Percentiles rank a stretch among this genome's conserved stretches.
phyloP scores from a whole-genome alignment of 2,113 vertebrate species.

The Marmota flaviventris region DNA sequence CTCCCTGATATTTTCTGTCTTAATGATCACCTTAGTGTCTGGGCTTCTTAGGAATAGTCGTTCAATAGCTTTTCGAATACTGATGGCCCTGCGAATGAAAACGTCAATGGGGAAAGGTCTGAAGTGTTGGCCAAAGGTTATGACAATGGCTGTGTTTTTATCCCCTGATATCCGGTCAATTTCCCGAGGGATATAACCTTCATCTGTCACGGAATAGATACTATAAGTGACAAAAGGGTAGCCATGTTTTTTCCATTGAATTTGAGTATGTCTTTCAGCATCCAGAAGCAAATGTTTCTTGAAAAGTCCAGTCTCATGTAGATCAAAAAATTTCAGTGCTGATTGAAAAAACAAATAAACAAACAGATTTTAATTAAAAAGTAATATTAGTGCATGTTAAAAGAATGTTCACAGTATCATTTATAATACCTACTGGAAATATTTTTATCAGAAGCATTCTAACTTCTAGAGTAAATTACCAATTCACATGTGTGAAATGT shows the following conservation, averaged over 20 bases:
- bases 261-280: constrained; percentile 57
- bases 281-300: constrained; percentile 64
- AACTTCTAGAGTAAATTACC: not conserved
- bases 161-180: constrained; percentile 40
- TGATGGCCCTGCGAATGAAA: constrained; percentile 56
- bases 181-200: not conserved
- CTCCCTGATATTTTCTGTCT: constrained; percentile 74
- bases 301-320: constrained; percentile 30
- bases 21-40: constrained; percentile 59
- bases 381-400: not conserved
- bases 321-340: constrained; percentile 67
- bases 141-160: constrained; percentile 46
- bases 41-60: constrained; percentile 64
- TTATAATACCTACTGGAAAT: not conserved
- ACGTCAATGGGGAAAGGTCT: constrained; percentile 67
- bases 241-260: constrained; percentile 70
- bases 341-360: not conserved
- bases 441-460: not conserved
- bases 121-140: constrained; percentile 73
- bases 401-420: not conserved
- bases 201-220: constrained; percentile 45
- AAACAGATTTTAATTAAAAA: not conserved
- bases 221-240: not conserved
- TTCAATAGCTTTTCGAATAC: constrained; percentile 53
- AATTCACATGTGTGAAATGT: not conserved